Conservation (phyloP, 2,888 invertebrate genomes). For the Girardia tigrina region DNA sequence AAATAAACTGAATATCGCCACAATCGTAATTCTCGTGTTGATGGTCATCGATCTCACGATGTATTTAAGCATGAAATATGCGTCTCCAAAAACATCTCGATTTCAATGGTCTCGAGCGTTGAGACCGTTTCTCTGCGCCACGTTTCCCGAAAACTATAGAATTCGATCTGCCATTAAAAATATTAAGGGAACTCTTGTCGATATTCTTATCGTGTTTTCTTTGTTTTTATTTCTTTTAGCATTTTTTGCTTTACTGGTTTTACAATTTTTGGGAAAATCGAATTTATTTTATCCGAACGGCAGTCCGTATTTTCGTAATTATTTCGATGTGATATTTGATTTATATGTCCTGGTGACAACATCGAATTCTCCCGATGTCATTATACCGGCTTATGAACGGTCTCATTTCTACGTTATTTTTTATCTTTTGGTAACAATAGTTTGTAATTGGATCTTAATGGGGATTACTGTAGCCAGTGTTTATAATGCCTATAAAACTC, state of each 20-base stretch:
- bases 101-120: slow-evolving; percentile 2
- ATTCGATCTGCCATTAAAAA: background rate
- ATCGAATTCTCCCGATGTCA: slow-evolving; percentile 53
- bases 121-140: background rate
- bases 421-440: slow-evolving; percentile 50
- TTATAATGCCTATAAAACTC: slow-evolving; percentile 80
- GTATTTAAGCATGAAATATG: background rate
- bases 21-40: background rate
- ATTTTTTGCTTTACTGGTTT: background rate
- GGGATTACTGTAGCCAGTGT: slow-evolving; percentile 93
- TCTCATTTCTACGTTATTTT: slow-evolving; percentile 50
- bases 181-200: background rate
- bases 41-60: background rate
- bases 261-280: background rate
- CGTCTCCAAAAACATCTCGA: background rate
- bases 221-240: background rate
- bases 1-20: background rate
- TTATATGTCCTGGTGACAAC: slow-evolving; percentile 53
- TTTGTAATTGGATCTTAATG: slow-evolving; percentile 53
- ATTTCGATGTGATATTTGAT: slow-evolving; percentile 51
- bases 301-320: slow-evolving; percentile 49
- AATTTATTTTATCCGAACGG: slow-evolving; percentile 44
- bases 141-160: slow-evolving; percentile 9
- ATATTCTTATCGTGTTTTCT: background rate
- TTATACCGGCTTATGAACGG: slow-evolving; percentile 52